Evolutionary conservation across 2,113 vertebrate genomes (phyloP).

Genomic region (Grantiella picta): DNA sequence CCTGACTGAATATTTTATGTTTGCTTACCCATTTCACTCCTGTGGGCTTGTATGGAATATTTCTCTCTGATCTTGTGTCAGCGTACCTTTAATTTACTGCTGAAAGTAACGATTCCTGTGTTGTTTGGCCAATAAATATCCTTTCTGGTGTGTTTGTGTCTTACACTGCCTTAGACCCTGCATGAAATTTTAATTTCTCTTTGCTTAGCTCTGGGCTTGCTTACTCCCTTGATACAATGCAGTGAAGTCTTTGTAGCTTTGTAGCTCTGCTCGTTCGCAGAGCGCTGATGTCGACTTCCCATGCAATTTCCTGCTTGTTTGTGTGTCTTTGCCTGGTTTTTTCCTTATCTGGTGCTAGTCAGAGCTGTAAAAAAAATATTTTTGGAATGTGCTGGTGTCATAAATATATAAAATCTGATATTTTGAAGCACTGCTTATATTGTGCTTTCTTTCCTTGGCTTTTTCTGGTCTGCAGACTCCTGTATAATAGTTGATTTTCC

Average conservation of each 20-base stretch:
- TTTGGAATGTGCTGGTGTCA: background rate
- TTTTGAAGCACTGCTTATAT: background rate
- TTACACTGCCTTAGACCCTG: background rate
- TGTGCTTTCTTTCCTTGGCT: background rate
- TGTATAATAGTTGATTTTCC: background rate
- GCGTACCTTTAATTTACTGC: background rate
- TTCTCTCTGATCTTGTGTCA: background rate
- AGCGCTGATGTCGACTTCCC: background rate
- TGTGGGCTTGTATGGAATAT: background rate
- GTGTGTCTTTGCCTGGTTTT: background rate
- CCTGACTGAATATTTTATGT: background rate
- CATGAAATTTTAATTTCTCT: slow-evolving; percentile 47
- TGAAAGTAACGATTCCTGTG: background rate
- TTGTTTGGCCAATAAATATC: background rate
- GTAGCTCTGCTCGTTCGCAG: background rate
- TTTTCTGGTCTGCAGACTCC: background rate
- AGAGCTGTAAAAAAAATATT: background rate
- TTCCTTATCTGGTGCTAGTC: slow-evolving; percentile 11
- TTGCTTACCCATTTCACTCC: background rate
- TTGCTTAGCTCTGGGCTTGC: background rate
- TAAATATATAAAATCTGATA: background rate
- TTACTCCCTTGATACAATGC: background rate
- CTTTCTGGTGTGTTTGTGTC: background rate
- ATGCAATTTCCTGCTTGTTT: background rate
- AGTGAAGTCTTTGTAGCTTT: slow-evolving; percentile 9